Base-by-base conservation (phyloP, 1,140 invertebrate species). In the Marisa cornuarietis region DNA sequence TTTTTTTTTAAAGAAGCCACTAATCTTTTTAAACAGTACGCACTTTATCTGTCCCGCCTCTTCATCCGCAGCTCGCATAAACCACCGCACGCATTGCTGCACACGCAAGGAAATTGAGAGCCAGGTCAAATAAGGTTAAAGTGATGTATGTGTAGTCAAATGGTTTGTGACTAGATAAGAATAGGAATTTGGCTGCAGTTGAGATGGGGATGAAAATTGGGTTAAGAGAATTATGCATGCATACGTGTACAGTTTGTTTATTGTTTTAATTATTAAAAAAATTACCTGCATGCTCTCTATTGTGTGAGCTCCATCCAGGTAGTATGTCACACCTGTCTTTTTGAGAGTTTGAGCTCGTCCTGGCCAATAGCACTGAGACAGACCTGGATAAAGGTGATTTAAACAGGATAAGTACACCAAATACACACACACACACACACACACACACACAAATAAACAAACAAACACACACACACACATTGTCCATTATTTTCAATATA, bases 291-390 rank as follows among this genome's bases (percentile, higher is more conserved):
- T 94, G 90, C 97, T 99, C 87, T 98, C 96, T 3, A 92, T 84
- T 0, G 98, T 99, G 88, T 99, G 98, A 8, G 98, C 98, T 0
- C 98, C 98, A 91, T 99, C 98, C 31, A 99, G 87, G 88, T 95
- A 98, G 88, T 95, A 97, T 1, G 87, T 92, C 13, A 93, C 75
- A 31, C 83, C 81, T 51, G 83, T 79, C 72, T 82, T 85, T 61
- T 83, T 83, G 78, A 93, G 72, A 24, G 85, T 86, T 82, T 93
- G 92, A 85, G 88, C 91, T 81, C 93, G 83, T 16, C 93, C 93
- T 4, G 90, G 88, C 93, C 93, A 94, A 18, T 76, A 81, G 85
- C 91, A 92, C 18, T 87, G 79, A 22, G 80, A 79, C 52, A 93
- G 84, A 72, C 87, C 89, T 87, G 86, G 42, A 49, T 79, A 49